Conservation (phyloP, 2,888 invertebrate genomes). For the Sminthurides aquaticus region DNA sequence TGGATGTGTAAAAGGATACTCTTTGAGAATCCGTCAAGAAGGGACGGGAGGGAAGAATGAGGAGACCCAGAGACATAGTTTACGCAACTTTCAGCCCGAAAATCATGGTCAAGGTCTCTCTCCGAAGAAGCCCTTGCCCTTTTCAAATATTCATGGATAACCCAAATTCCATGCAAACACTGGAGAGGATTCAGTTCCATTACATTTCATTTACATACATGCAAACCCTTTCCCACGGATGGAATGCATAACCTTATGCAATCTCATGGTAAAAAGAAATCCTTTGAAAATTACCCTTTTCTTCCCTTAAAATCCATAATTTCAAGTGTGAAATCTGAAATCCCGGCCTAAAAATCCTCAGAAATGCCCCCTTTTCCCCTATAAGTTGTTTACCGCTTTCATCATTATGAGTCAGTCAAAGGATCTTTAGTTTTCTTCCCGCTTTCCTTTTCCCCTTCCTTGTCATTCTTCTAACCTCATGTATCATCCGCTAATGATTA, state of each 20-base stretch:
- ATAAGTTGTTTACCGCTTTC: neutral
- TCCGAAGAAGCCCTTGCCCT: neutral
- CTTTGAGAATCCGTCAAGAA: too few species aligned
- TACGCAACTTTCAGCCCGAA: neutral
- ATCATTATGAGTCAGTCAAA: too few species aligned
- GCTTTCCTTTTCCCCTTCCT: too few species aligned
- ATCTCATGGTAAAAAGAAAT: neutral
- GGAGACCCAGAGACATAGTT: too few species aligned
- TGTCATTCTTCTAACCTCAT: too few species aligned
- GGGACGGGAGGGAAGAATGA: too few species aligned
- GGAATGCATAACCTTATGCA: conserved; percentile 2
- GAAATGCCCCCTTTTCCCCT: neutral
- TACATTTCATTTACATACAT: conserved; percentile 1
- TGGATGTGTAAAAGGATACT: neutral
- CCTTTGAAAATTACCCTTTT: neutral
- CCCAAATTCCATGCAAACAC: neutral
- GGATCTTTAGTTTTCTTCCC: too few species aligned
- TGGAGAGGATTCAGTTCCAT: neutral
- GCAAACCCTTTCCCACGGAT: neutral
- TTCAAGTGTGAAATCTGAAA: too few species aligned
- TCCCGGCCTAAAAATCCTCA: neutral
- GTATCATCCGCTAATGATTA: neutral
- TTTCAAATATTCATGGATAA: neutral
- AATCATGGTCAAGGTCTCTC: conserved; percentile 7
- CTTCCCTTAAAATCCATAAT: too few species aligned